phyloP scores from a whole-genome alignment of 2,888 invertebrate genomes.

The Ctenicera cuprea region DNA sequence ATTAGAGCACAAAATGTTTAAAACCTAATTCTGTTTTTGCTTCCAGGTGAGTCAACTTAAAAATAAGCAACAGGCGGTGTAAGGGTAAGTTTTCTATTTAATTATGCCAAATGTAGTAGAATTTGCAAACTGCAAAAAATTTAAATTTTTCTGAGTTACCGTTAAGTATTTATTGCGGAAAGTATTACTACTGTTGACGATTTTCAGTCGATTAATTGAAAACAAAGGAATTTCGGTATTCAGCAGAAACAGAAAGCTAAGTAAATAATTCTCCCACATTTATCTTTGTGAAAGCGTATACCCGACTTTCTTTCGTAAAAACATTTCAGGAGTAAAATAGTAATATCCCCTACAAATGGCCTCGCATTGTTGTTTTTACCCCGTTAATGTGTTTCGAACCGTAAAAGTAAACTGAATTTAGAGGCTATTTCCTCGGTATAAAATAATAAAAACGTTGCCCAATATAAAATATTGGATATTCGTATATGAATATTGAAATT shows the following conservation, averaged over 20 bases:
- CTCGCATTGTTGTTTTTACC: slow-evolving; percentile 25
- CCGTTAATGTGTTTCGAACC: slow-evolving; percentile 24
- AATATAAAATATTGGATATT: slow-evolving; percentile 32
- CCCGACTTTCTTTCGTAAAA: slow-evolving; percentile 19
- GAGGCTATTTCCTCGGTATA: slow-evolving; percentile 11
- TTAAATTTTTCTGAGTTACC: too few relatives aligned
- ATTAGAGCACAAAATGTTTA: too few relatives aligned
- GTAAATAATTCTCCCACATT: not conserved
- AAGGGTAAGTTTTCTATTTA: too few relatives aligned
- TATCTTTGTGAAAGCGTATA: slow-evolving; percentile 1
- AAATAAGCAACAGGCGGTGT: too few relatives aligned
- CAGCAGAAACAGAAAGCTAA: not conserved
- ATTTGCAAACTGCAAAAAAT: too few relatives aligned
- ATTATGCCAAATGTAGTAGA: too few relatives aligned
- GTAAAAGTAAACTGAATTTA: slow-evolving; percentile 27
- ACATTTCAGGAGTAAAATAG: slow-evolving; percentile 14
- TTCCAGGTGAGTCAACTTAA: too few relatives aligned
- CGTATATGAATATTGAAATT: slow-evolving; percentile 37
- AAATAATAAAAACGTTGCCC: slow-evolving; percentile 35
- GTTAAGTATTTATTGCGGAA: too few relatives aligned
- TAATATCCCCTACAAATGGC: slow-evolving; percentile 17
- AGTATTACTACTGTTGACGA: too few relatives aligned
- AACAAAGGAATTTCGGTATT: not conserved
- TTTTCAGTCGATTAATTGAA: slow-evolving; percentile 4
- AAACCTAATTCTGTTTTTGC: too few relatives aligned